Evolutionary conservation across 2,113 vertebrate species (phyloP).

Genomic region (Turnix velox): DNA sequence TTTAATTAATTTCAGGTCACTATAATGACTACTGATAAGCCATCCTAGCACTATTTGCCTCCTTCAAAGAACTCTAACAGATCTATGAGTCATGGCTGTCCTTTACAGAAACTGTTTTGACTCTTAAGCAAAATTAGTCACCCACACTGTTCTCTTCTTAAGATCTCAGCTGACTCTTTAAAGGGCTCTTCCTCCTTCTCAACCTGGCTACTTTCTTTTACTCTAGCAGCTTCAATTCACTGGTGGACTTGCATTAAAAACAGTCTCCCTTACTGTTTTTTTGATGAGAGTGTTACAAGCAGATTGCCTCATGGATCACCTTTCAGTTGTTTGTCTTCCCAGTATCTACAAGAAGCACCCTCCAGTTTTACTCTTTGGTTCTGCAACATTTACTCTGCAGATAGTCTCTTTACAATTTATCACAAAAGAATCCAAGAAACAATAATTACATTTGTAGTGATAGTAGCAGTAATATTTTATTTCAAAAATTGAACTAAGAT

Average conservation of each 20-base stretch:
- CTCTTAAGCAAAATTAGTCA: background rate
- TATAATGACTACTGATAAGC: background rate
- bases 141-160: background rate
- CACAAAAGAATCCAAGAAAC: background rate
- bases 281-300: background rate
- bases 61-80: background rate
- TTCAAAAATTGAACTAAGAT: background rate
- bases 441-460: background rate
- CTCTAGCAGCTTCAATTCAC: background rate
- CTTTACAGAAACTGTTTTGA: background rate
- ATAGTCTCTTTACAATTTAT: background rate
- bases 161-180: background rate
- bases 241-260: background rate
- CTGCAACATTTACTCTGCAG: background rate
- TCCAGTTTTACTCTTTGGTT: background rate
- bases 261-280: background rate
- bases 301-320: background rate
- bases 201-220: background rate
- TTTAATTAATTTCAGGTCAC: background rate
- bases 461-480: background rate
- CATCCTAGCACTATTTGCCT: background rate
- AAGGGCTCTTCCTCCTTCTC: background rate
- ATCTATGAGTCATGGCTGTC: background rate
- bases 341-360: fast-evolving
- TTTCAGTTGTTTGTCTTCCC: background rate